A percentile compares a stretch with the other conserved stretches of the same genome.
Evolutionary conservation across 2,888 invertebrate genomes (phyloP).

Genomic region (Morpho achilles): DNA sequence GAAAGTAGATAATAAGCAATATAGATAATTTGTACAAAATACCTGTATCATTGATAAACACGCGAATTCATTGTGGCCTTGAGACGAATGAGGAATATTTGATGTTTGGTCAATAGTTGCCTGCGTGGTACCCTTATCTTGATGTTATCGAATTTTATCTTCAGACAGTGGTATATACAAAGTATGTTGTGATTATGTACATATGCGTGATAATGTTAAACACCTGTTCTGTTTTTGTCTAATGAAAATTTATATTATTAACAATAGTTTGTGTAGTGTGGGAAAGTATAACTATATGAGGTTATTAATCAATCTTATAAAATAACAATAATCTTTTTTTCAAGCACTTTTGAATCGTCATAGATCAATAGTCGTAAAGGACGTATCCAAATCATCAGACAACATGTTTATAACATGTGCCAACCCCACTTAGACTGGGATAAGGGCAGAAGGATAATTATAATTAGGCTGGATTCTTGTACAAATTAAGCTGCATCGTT

Average conservation of each 20-base stretch:
- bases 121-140: slow-evolving; percentile 47
- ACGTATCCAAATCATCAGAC: too few species aligned
- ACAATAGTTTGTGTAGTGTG: too few species aligned
- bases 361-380: too few species aligned
- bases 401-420: too few species aligned
- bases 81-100: slow-evolving; percentile 4
- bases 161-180: slow-evolving; percentile 43
- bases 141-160: slow-evolving; percentile 46
- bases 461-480: too few species aligned
- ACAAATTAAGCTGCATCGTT: too few species aligned
- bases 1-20: slow-evolving; percentile 2
- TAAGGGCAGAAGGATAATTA: too few species aligned
- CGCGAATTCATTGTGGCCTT: slow-evolving; percentile 11
- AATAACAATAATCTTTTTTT: too few species aligned
- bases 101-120: slow-evolving; percentile 34
- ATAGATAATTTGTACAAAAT: not conserved
- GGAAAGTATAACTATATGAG: too few species aligned
- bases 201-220: slow-evolving; percentile 7
- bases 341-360: too few species aligned
- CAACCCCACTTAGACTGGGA: too few species aligned
- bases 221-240: slow-evolving; percentile 14
- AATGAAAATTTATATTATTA: not conserved
- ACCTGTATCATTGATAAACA: slow-evolving; percentile 5
- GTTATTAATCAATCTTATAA: too few species aligned
- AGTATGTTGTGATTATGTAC: slow-evolving; percentile 30